phyloP scores from a whole-genome alignment of 2,888 invertebrate species.

The Diarsia mendica region DNA sequence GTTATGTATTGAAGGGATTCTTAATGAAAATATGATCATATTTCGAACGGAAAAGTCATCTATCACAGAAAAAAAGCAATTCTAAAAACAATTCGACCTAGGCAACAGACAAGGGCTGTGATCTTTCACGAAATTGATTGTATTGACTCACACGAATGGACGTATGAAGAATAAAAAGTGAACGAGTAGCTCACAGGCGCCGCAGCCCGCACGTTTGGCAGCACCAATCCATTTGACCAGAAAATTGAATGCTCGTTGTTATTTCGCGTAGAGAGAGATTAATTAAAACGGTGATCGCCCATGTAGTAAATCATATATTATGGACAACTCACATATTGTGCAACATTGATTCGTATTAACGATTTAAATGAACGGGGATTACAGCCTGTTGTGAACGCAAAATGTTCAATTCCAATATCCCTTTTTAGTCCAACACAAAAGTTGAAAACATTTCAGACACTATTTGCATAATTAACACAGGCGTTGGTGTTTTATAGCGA shows the following conservation, averaged over 20 bases:
- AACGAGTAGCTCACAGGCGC: conserved; percentile 62
- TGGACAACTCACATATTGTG: conserved; percentile 36
- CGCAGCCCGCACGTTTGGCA: conserved; percentile 66
- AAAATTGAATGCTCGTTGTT: conserved; percentile 84
- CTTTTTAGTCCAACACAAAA: conserved; percentile 30
- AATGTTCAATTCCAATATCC: conserved; percentile 20
- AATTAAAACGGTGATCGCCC: conserved; percentile 77
- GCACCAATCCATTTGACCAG: conserved; percentile 79
- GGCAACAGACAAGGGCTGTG: conserved; percentile 25
- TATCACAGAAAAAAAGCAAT: conserved; percentile 30
- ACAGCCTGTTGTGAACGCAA: conserved; percentile 20
- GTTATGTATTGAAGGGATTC: conserved; percentile 10
- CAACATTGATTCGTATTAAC: conserved; percentile 43
- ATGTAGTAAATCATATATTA: conserved; percentile 64
- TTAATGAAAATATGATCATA: conserved; percentile 12
- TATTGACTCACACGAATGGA: conserved; percentile 51
- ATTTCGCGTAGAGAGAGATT: conserved; percentile 76
- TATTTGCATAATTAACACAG: conserved; percentile 50
- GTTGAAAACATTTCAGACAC: conserved; percentile 31
- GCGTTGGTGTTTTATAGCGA: conserved; percentile 51
- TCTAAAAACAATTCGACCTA: conserved; percentile 29
- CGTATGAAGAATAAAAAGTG: conserved; percentile 57
- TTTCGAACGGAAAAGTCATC: conserved; percentile 21
- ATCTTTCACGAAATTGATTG: conserved; percentile 54
- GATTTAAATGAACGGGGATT: conserved; percentile 34